These are phyloP conservation scores for Tylochromis polylepis DNA, from an alignment of 2,113 vertebrate species.

Conservation along the genomic window DNA sequence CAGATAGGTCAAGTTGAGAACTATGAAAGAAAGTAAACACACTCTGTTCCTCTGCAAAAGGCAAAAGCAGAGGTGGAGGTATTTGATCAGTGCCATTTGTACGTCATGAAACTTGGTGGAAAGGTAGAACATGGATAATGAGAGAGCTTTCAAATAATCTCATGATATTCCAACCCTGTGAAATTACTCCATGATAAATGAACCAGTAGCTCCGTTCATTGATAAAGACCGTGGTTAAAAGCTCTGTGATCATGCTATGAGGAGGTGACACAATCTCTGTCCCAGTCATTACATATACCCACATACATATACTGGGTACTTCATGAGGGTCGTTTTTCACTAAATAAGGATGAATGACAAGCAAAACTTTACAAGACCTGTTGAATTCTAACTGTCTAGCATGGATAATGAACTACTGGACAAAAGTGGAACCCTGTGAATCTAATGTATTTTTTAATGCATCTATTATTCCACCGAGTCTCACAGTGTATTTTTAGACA, in stretches of 20 bases:
- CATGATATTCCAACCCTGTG: neutral
- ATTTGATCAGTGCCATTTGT: rapidly evolving
- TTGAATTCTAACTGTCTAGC: neutral
- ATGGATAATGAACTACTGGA: neutral
- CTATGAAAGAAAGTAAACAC: neutral
- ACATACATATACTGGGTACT: neutral
- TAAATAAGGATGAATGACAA: neutral
- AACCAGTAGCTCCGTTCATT: neutral
- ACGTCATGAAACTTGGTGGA: neutral
- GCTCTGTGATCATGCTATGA: neutral
- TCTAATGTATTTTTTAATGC: neutral
- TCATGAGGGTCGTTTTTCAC: neutral
- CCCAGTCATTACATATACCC: neutral
- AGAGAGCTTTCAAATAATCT: neutral
- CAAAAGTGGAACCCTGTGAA: neutral
- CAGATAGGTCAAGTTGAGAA: neutral
- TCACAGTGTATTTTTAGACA: no score
- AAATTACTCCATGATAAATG: neutral
- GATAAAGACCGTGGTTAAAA: neutral
- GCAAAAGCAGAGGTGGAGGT: neutral
- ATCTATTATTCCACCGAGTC: no score
- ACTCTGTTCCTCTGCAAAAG: neutral
- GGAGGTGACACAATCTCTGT: neutral
- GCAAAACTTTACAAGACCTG: neutral
- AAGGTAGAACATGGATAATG: neutral